Evolutionary conservation across 2,113 vertebrate species (phyloP), one percentile per base, ranked within the genome.

Genomic region (Oreochromis niloticus): DNA sequence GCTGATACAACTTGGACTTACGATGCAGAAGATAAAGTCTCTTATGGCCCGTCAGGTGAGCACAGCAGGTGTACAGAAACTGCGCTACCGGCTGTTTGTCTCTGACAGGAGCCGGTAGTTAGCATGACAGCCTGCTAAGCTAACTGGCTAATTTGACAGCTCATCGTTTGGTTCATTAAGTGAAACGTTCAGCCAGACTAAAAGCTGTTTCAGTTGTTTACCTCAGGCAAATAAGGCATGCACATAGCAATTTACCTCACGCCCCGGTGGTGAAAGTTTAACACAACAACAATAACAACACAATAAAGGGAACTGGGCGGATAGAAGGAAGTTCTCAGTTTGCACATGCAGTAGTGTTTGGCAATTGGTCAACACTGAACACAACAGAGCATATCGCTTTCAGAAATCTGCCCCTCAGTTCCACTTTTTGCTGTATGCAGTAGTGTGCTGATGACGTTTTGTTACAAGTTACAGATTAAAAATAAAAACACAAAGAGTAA

Each of bases 1-100:
- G 9, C 46, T 17, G 50, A 81, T 27, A 27, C 24, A 7, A 54
- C 9, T 32, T 14, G 56, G 80, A 59, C 3, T 81, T 16, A 91
- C 41, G 19, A 99, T 99, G 98, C 98, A 99, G 95, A 99, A 99
- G 95, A 99, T 99, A 82, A 99, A 99, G 93, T 99, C 98, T 57
- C 95, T 99, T 13, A 99, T 99, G 98, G 94, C 97, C 96, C 98
- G 98, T 8, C 98, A 99, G 98, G 98, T 99, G 94, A 96, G 96
- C 11, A 10, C 6, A 83, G 3, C 16, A 56, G 36, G 32, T 11
- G 10, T 1, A 32, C 39, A 54, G 36, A 41, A 17, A 63, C 27
- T 0, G 52, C 63, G 16, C 48, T 27, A 46, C 17, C 3, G 56
- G 6, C 3, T 7, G 5, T 50, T 71, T 84, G 46, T 36, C 10